Evolutionary conservation across 2,113 vertebrate genomes (phyloP).

Genomic region (Helogale parvula): DNA sequence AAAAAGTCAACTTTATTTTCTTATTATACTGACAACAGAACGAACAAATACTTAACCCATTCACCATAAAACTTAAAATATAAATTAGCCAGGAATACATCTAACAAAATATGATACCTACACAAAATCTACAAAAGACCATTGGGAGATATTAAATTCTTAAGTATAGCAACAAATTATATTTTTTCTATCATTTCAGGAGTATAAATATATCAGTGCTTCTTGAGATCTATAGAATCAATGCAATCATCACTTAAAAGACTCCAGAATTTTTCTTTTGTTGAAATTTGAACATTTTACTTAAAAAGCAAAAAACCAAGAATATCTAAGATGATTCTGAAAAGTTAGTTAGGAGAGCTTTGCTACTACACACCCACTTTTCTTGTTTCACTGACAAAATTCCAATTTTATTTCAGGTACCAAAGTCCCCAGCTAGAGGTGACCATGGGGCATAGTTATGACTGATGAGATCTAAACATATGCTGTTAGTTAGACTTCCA

Average conservation of each 20-base stretch:
- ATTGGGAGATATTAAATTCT: background rate
- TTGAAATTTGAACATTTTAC: background rate
- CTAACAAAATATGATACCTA: background rate
- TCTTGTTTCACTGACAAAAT: background rate
- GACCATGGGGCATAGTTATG: no score
- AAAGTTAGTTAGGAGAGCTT: background rate
- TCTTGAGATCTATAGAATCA: background rate
- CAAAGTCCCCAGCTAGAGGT: background rate
- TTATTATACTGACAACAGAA: background rate
- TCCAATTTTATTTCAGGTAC: background rate
- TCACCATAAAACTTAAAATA: background rate
- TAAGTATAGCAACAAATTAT: background rate
- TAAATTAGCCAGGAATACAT: background rate
- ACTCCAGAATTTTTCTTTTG: background rate
- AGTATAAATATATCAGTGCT: background rate
- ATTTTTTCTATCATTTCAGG: background rate
- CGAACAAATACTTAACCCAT: background rate
- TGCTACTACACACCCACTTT: background rate
- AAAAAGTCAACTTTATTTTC: background rate
- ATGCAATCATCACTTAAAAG: background rate
- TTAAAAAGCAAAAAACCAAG: background rate
- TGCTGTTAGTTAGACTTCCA: no score
- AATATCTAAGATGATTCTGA: background rate
- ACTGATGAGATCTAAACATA: background rate
- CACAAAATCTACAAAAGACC: background rate